Conservation (phyloP, 92 coral and sea anemone genomes). For the Heliopora coerulea region DNA sequence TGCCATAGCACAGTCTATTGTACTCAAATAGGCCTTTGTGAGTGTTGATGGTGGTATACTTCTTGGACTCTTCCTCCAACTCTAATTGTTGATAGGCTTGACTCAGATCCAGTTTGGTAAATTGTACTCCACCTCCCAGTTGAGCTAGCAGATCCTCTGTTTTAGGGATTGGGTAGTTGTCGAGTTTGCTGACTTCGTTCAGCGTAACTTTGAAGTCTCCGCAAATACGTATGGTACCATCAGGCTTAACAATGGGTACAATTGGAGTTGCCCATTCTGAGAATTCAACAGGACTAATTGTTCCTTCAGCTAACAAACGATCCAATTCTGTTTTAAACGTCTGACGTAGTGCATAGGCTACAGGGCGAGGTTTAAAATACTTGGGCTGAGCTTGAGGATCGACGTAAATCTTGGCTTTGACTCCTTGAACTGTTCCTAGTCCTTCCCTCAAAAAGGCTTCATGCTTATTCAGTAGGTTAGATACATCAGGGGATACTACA, state of each 20-base stretch:
- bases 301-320: conserved; percentile 50
- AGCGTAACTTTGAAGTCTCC: conserved; percentile 53
- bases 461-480: conserved; percentile 8
- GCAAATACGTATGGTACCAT: conserved; percentile 40
- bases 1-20: conserved; percentile 46
- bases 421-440: conserved; percentile 51
- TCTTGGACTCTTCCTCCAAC: conserved; percentile 47
- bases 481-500: conserved; percentile 6
- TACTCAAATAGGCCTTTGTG: conserved; percentile 47
- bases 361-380: conserved; percentile 59
- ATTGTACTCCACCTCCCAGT: conserved; percentile 20
- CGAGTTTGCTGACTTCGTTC: conserved; percentile 39
- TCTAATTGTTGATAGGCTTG: conserved; percentile 55
- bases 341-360: conserved; percentile 42
- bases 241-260: conserved; percentile 50
- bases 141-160: conserved; percentile 49
- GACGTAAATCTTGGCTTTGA: conserved; percentile 53
- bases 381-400: conserved; percentile 50
- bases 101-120: conserved; percentile 44
- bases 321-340: conserved; percentile 50
- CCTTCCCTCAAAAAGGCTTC: conserved; percentile 42
- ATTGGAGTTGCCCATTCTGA: conserved; percentile 66
- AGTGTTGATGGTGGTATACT: conserved; percentile 51
- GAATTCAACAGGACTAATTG: conserved; percentile 49
- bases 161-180: conserved; percentile 54